Evolutionary conservation across 2,797 vertebrate genomes (phyloP).

Genomic region (Peromyscus aztecus): DNA sequence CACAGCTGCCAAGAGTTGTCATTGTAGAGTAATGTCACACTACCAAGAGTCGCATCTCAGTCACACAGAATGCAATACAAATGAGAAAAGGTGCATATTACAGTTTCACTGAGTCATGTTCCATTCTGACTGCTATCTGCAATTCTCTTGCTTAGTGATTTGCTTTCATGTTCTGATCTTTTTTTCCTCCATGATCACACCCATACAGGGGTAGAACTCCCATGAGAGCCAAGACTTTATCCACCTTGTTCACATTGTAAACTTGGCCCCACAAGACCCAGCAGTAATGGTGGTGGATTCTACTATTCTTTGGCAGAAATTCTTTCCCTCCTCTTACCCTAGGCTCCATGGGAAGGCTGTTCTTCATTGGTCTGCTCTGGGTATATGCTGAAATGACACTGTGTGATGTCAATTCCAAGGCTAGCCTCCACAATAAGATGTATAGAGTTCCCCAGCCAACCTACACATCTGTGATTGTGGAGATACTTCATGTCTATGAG

Average conservation of each 20-base stretch:
- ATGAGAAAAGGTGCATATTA: conserved; percentile 22
- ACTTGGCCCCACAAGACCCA: neutral
- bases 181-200: neutral
- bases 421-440: neutral
- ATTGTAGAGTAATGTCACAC: neutral
- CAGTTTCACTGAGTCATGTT: neutral
- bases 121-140: neutral
- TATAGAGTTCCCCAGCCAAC: neutral
- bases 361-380: neutral
- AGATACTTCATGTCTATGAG: neutral
- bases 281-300: neutral
- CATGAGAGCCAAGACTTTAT: neutral
- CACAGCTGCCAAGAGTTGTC: neutral
- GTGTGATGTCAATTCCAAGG: neutral
- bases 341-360: neutral
- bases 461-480: neutral
- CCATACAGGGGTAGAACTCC: neutral
- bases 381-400: neutral
- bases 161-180: neutral
- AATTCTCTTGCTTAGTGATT: neutral
- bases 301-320: neutral
- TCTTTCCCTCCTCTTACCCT: neutral
- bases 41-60: neutral
- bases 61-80: conserved; percentile 29
- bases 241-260: neutral